Evolutionary conservation across 2,113 vertebrate genomes (phyloP), one percentile per base, ranked within the genome.

Genomic region (Pachypanchax playfairii): DNA sequence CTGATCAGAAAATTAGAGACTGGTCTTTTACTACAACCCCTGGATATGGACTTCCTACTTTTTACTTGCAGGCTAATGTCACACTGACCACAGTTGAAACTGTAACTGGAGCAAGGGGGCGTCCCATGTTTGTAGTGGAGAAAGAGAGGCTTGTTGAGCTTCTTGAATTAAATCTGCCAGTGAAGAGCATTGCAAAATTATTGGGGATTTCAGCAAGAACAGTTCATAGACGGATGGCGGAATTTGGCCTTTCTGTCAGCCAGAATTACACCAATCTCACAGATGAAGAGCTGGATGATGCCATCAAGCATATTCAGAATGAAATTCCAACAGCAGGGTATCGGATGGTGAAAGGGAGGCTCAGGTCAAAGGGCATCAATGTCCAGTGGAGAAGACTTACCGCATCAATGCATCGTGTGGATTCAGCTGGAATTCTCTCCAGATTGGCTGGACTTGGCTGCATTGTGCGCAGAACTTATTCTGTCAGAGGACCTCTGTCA

Each of bases 331-430:
- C 31, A 36, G 31, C 31, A 14, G 31, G 50, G 5, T 53, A 53
- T 36, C 31, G 50, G 50, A 35, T 36, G 31, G 50, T 53, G 20
- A 53, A 53, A 22, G 50, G 50, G 20, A 51, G 26, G 26, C n/a
- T 33, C 3, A 51, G 29, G 49, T 51, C 28, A 5, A 20, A 31
- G 49, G 49, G 49, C 3, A 18, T 51, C 49, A 18, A 33, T 20
- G 17, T 51, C 26, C n/a, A 51, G 28, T 20, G 31, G 31, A 53
- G 33, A 52, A 52, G 49, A 21, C 29, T 53, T 15, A 11, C 6
- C 9, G 15, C 25, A 26, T 26, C 46, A 48, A 48, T 48, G 46
- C 46, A 48, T 28, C 14, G 15, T 7, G 46, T 26, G 24, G 46
- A 48, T 26, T 14, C 25, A 48, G 14, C 25, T 11, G 44, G 44